Evolutionary conservation across 2,797 vertebrate genomes (phyloP).

Genomic region (Acanthurus lineatus): DNA sequence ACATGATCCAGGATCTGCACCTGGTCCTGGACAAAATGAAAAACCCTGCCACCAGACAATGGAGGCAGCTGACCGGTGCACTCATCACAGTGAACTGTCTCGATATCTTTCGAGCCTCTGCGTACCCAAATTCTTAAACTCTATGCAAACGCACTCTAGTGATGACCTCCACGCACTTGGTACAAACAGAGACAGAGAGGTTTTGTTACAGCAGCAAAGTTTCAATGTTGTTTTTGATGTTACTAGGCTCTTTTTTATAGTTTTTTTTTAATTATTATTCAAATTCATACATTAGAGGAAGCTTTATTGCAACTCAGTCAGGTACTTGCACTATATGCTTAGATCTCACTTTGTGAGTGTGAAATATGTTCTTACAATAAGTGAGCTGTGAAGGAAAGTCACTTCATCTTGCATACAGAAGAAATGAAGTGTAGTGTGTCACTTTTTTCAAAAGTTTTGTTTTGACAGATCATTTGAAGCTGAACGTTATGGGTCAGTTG

Average conservation of each 20-base stretch:
- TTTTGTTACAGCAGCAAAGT: constrained; percentile 18
- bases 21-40: constrained; percentile 96
- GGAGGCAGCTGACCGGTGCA: constrained; percentile 94
- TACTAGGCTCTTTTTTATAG: constrained; percentile 16
- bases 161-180: constrained; percentile 19
- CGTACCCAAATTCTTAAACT: constrained; percentile 81
- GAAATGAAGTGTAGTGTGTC: neutral
- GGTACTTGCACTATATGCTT: constrained; percentile 40
- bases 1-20: constrained; percentile 96
- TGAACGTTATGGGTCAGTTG: neutral
- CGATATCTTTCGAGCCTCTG: constrained; percentile 87
- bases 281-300: constrained; percentile 13
- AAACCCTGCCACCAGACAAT: constrained; percentile 92
- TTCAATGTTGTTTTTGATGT: constrained; percentile 15
- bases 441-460: constrained; percentile 9
- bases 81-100: constrained; percentile 95
- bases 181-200: constrained; percentile 4
- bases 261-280: constrained; percentile 7
- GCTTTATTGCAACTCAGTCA: constrained; percentile 19
- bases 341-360: constrained; percentile 24
- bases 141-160: neutral
- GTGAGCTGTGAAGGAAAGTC: constrained; percentile 38
- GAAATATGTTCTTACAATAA: constrained; percentile 9
- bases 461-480: constrained; percentile 27
- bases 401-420: neutral